Evolutionary conservation across 2,888 invertebrate species (phyloP), one percentile per base, ranked within the genome.

Genomic region (Nemotelus nigrinus): DNA sequence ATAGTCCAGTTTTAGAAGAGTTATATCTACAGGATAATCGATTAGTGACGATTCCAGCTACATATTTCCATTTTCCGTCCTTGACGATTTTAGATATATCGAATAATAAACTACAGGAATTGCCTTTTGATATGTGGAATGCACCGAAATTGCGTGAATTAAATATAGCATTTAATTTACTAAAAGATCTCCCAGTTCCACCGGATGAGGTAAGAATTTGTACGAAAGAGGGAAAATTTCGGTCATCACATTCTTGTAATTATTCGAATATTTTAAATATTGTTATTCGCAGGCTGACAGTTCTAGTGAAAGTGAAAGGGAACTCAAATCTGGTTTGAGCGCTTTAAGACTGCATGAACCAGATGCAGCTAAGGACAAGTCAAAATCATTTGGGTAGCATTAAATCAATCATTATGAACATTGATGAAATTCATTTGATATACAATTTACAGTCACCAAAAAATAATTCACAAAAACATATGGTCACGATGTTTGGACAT

Each of bases 11-110:
- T 64, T 87, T 98, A 77, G 97, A 97, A 83, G 98, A 98, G 84
- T 87, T 99, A 48, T 95, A 95, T 83, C 85, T 99, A n/a, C 94
- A 96, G 89, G 96, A 98, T 86, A 97, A 97, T 87, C 91, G 96
- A 2, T 87, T 99, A 53, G 94, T 95, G 80, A 89, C 90, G 75
- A 87, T 99, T 8, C 97, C 98, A 0, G 90, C 93, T 2, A 92
- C 92, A 76, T 88, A 98, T 47, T 97, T 98, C 88, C 89, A 90
- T 3, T 89, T 98, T 75, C 94, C 96, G 0, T 88, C 92, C 0
- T 88, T 98, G 57, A 89, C 91, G 8, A 93, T 93, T 2, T 89
- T 99, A 80, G 97, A 98, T 86, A 92, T 97, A n/a, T 96, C 97
- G 0, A 96, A 97, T 87, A 99, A 99, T 87, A 96, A 96, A 86